Evolutionary conservation across 2,888 invertebrate genomes (phyloP).

Genomic region (Zele albiditarsus): DNA sequence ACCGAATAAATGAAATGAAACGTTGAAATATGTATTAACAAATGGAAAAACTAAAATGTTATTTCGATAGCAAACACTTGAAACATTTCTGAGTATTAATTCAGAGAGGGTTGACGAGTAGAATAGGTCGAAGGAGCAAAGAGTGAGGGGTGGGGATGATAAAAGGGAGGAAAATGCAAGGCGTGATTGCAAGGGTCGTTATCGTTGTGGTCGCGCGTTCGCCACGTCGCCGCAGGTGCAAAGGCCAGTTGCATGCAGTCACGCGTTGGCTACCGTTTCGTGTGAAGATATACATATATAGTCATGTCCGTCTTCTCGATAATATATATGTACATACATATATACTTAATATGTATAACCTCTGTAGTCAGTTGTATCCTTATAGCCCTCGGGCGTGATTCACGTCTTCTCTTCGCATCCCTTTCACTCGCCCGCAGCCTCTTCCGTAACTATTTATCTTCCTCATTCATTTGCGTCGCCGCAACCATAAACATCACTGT

Average conservation of each 20-base stretch:
- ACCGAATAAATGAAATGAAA: background rate
- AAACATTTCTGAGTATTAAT: too few relatives aligned
- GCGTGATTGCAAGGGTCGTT: constrained; percentile 34
- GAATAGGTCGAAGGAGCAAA: too few relatives aligned
- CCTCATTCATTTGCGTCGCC: background rate
- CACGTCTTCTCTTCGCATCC: constrained; percentile 3
- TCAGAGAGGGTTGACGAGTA: too few relatives aligned
- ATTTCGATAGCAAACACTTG: background rate
- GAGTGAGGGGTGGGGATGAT: too few relatives aligned
- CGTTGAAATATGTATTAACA: background rate
- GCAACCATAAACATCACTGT: background rate
- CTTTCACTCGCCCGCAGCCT: background rate
- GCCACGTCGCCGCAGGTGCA: constrained; percentile 35
- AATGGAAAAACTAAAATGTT: background rate
- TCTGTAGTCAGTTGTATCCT: background rate
- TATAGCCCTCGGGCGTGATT: constrained; percentile 20
- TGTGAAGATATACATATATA: background rate
- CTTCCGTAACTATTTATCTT: constrained; percentile 10
- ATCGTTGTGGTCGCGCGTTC: constrained; percentile 32
- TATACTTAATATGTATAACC: background rate
- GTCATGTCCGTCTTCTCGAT: background rate
- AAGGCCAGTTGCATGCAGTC: constrained; percentile 44
- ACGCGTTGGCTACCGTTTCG: constrained; percentile 39
- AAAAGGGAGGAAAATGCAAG: background rate
- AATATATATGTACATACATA: background rate